Conservation (phyloP, 2,113 vertebrate genomes). For the Zeus faber region DNA sequence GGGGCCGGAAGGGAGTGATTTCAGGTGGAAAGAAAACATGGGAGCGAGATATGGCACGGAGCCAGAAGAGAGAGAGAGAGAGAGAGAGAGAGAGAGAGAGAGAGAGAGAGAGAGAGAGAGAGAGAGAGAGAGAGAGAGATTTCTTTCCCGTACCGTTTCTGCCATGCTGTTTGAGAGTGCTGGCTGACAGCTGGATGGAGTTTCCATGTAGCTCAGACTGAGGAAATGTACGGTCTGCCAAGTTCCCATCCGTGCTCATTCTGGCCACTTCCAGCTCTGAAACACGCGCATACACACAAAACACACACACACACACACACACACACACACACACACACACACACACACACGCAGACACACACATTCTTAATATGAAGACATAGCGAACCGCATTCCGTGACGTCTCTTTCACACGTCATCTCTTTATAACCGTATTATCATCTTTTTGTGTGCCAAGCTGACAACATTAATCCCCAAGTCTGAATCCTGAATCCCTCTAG, state of each 20-base stretch:
- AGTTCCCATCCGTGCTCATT: conserved; percentile 92
- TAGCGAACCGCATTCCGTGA: no score
- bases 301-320: conserved; percentile 34
- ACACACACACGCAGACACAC: conserved; percentile 7
- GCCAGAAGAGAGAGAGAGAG: conserved; percentile 2
- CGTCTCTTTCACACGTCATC: no score
- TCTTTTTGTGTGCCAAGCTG: no score
- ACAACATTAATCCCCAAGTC: no score
- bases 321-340: conserved; percentile 27
- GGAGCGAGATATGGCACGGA: not conserved
- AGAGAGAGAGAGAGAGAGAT: conserved; percentile 15
- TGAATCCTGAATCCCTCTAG: no score
- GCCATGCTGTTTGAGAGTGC: conserved; percentile 94
- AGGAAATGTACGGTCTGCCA: conserved; percentile 92
- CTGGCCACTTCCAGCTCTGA: conserved; percentile 91
- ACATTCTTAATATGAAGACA: conserved; percentile 29
- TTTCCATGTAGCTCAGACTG: conserved; percentile 87
- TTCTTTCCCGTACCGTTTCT: conserved; percentile 84
- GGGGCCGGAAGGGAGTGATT: no score
- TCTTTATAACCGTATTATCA: conserved; percentile 46
- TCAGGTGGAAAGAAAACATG: not conserved
- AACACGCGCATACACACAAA: conserved; percentile 41
- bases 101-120: conserved; percentile 11
- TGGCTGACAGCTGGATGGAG: conserved; percentile 92
- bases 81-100: not conserved